These are phyloP conservation scores for Cephus pulcher DNA, from an alignment of 2,888 invertebrate species.

Conservation along the genomic window DNA sequence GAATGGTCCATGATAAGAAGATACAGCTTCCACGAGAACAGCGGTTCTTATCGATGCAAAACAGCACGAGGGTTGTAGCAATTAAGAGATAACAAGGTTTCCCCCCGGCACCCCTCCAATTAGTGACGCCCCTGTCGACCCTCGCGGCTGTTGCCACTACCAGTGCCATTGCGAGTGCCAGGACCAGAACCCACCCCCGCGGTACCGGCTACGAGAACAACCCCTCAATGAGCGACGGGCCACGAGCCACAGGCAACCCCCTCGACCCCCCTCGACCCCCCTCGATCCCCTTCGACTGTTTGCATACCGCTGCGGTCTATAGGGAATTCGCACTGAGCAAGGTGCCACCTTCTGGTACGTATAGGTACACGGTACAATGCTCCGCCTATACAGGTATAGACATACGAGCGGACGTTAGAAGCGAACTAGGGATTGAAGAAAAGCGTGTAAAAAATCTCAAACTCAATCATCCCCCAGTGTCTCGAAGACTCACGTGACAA, in stretches of 20 bases:
- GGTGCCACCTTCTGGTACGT: slow-evolving; percentile 31
- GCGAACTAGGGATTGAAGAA: no score
- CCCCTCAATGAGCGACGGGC: not conserved
- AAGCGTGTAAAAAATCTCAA: no score
- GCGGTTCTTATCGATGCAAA: slow-evolving; percentile 64
- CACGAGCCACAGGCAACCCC: not conserved
- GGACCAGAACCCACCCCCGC: slow-evolving; percentile 42
- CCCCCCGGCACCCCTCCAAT: slow-evolving; percentile 64
- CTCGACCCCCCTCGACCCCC: slow-evolving; percentile 15
- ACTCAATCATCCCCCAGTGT: no score
- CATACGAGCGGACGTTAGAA: no score
- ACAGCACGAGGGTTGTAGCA: slow-evolving; percentile 64
- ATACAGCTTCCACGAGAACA: slow-evolving; percentile 1
- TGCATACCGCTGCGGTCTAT: slow-evolving; percentile 48
- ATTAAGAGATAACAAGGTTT: slow-evolving; percentile 67
- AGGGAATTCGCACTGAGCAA: slow-evolving; percentile 41
- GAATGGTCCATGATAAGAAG: slow-evolving; percentile 5
- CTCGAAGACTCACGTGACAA: no score
- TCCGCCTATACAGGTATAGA: no score
- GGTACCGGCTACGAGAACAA: slow-evolving; percentile 9
- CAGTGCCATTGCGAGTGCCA: slow-evolving; percentile 33
- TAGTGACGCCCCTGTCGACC: slow-evolving; percentile 60
- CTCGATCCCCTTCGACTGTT: slow-evolving; percentile 34
- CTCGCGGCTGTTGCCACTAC: slow-evolving; percentile 21
- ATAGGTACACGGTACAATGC: no score